Evolutionary conservation across 1,140 invertebrate genomes (phyloP), one percentile per base, ranked within the genome.

Genomic region (Drosophila biarmipes): DNA sequence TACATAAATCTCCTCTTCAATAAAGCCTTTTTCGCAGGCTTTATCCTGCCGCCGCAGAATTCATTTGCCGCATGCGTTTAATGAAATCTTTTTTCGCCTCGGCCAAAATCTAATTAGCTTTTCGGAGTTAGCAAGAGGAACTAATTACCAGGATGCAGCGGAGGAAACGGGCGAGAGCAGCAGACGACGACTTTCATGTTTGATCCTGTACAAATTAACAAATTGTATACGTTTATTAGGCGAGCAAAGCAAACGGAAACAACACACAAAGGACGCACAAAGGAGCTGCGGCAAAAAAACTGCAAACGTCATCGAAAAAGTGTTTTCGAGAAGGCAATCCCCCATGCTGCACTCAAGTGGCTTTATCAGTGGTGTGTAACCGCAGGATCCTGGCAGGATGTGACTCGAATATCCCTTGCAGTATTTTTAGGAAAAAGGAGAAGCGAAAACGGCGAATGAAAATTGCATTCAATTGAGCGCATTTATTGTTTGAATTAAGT

Each of bases 401-500:
- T 76, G 67, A 45, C 73, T 67, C 67, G 77, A 75, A 81, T 86
- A 81, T 87, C 68, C 82, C 80, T 81, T 78, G 73, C 62, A 77
- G 78, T 48, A 45, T 66, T 85, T 85, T 81, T 79, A 78, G 73
- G 79, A 76, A 80, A 74, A 19, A 61, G 12, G 54, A 63, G 73
- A 85, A 56, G 63, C 63, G 51, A 56, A 67, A 85, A 84, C 73
- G 59, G 48, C 73, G 77, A 86, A 80, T 81, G 81, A 86, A 85
- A 87, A 89, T 89, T 89, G 84, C 84, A 89, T 89, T 89, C 84
- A 89, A 89, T 89, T 89, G 84, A 89, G 84, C 84, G 79, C 84
- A 89, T 89, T 89, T 89, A 89, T 87, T 89, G 84, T 89, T 89
- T 76, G 69, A 89, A 89, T 89, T 89, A 89, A 89, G 79, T 84